Base-by-base conservation (phyloP, 2,888 invertebrate genomes). In the Oscheius sp. region DNA sequence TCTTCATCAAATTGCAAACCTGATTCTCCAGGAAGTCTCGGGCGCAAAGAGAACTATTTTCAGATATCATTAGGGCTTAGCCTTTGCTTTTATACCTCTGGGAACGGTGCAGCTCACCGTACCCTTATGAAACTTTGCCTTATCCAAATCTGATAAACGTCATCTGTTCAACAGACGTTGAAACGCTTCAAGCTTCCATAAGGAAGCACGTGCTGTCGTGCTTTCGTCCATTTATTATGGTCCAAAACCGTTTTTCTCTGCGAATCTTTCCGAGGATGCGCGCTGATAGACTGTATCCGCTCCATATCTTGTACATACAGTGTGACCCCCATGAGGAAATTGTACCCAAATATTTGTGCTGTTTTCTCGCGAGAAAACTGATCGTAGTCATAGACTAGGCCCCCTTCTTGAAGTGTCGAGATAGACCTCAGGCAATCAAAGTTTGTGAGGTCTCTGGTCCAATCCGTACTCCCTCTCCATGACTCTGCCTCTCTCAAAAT, bases 281-380 rank as follows among this genome's bases (percentile, higher is more conserved):
- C 60, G 37, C n/a, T 29, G 32, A 4, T 10, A n/a, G 47, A 29
- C 5, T n/a, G 48, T 9, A 50, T 48, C n/a, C 42, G 42, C 42
- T 42, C 42, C 42, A 21, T 63, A 21, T 51, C 4, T 58, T 70
- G 58, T 59, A 70, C 58, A 70, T 70, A 59, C 13, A 66, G 35
- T 53, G 33, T 33, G 11, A 42, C n/a, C 53, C 51, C n/a, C 21
- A 21, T 21, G 32, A 50, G 47, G 33, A 50, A 66, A 66, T 21
- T 21, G 65, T 47, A 4, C 48, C 48, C 35, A 5, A 33, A 1
- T 37, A 5, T 42, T 42, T 42, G 42, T n/a, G 50, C 11, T 48
- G 70, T 70, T 70, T 70, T 70, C 70, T 70, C 70, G 42, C 70
- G 57, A 58, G 70, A 70, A 57, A 70, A 70, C 70, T 53, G 35